These are phyloP conservation scores for Neocrepidodera transversa DNA, from an alignment of 2,888 invertebrate genomes.

Conservation along the genomic window DNA sequence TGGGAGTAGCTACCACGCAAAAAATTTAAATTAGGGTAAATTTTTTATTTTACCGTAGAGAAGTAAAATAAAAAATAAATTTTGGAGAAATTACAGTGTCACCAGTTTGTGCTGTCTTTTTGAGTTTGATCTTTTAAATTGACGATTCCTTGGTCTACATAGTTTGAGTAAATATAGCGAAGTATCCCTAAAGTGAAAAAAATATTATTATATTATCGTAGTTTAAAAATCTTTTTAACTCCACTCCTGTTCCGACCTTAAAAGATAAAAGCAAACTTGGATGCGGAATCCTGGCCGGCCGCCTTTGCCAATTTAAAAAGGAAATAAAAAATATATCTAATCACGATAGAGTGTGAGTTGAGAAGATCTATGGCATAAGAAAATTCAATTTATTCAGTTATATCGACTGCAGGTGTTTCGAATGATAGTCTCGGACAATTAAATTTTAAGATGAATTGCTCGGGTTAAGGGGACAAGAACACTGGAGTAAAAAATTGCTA, in stretches of 20 bases:
- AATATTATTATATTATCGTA: too few relatives aligned
- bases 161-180: too few relatives aligned
- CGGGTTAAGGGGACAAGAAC: background rate
- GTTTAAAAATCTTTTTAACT: too few relatives aligned
- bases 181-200: too few relatives aligned
- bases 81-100: too few relatives aligned
- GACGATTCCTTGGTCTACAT: too few relatives aligned
- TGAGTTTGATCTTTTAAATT: too few relatives aligned
- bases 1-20: too few relatives aligned
- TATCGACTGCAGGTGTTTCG: constrained; percentile 1
- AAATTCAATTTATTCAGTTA: background rate
- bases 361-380: background rate
- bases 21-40: too few relatives aligned
- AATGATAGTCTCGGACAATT: background rate
- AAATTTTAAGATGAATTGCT: background rate
- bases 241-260: background rate
- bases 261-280: background rate
- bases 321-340: constrained; percentile 3
- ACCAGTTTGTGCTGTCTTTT: too few relatives aligned
- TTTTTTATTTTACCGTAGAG: too few relatives aligned
- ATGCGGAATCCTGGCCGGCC: background rate
- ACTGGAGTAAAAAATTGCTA: background rate
- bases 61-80: too few relatives aligned
- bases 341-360: background rate
- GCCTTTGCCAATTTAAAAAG: constrained; percentile 1